Conservation (phyloP, 2,113 vertebrate species). For the Scomber scombrus region DNA sequence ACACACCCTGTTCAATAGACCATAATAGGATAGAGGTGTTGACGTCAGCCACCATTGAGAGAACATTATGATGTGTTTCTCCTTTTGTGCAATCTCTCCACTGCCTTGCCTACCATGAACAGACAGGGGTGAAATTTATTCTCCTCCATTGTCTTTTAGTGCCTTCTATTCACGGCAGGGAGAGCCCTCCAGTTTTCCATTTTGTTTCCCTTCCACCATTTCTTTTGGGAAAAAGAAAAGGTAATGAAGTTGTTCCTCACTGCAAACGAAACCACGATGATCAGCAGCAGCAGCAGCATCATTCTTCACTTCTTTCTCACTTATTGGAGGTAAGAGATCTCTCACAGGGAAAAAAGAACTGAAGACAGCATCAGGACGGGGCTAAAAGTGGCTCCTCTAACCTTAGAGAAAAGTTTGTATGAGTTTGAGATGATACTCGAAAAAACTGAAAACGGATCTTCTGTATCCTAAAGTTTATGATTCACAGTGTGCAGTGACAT, state of each 20-base stretch:
- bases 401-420: constrained; percentile 5
- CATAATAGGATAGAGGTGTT: constrained; percentile 60
- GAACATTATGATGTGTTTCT: constrained; percentile 67
- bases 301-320: constrained; percentile 15
- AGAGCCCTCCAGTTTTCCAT: constrained; percentile 41
- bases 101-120: constrained; percentile 30
- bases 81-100: constrained; percentile 51
- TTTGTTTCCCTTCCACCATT: constrained; percentile 35
- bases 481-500: background rate
- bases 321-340: background rate
- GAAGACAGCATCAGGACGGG: background rate
- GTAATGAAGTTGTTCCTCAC: constrained; percentile 48
- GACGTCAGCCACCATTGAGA: constrained; percentile 64
- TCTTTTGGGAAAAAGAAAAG: constrained; percentile 39
- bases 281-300: constrained; percentile 5
- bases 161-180: constrained; percentile 34
- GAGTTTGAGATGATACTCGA: background rate
- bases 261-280: constrained; percentile 38
- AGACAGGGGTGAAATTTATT: constrained; percentile 56
- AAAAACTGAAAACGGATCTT: background rate
- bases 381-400: background rate
- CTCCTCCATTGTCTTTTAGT: constrained; percentile 50
- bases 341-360: background rate
- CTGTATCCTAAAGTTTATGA: background rate
- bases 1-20: constrained; percentile 63